phyloP scores from a whole-genome alignment of 2,888 invertebrate species.

The Apodemia duryi region DNA sequence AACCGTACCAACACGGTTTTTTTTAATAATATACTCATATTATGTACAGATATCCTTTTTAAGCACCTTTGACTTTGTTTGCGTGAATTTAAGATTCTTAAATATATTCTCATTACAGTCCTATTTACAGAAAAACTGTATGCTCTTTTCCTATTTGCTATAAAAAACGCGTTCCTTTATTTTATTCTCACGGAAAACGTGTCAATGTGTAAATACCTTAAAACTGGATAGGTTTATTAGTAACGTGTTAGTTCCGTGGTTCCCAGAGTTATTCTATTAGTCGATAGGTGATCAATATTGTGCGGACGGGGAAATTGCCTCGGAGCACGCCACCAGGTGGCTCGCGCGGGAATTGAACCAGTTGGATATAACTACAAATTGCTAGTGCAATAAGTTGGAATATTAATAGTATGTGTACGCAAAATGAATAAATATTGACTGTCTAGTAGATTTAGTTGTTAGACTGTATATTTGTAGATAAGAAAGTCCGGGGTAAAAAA shows the following conservation, averaged over 20 bases:
- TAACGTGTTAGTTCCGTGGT: constrained; percentile 15
- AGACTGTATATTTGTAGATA: no score
- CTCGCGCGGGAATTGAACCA: constrained; percentile 32
- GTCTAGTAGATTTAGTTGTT: no score
- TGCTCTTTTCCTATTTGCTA: no score
- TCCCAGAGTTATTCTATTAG: constrained; percentile 33
- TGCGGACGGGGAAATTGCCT: constrained; percentile 41
- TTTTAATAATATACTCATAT: no score
- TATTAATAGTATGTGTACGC: neutral
- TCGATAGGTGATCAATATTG: constrained; percentile 31
- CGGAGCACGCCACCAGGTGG: constrained; percentile 42
- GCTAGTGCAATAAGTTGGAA: constrained; percentile 16
- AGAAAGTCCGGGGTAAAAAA: no score
- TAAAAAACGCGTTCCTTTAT: no score
- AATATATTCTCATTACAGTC: no score
- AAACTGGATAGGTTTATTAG: constrained; percentile 2
- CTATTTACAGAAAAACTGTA: no score
- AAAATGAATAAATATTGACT: neutral
- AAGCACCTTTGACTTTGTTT: no score
- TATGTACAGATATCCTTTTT: no score
- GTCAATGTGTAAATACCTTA: constrained; percentile 1
- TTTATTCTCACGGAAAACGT: neutral
- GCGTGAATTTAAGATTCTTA: no score
- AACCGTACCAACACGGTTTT: no score
- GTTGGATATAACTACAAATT: constrained; percentile 31